Evolutionary conservation across 2,888 invertebrate species (phyloP), one percentile per base, ranked within the genome.

Genomic region (Pandemis corylana): DNA sequence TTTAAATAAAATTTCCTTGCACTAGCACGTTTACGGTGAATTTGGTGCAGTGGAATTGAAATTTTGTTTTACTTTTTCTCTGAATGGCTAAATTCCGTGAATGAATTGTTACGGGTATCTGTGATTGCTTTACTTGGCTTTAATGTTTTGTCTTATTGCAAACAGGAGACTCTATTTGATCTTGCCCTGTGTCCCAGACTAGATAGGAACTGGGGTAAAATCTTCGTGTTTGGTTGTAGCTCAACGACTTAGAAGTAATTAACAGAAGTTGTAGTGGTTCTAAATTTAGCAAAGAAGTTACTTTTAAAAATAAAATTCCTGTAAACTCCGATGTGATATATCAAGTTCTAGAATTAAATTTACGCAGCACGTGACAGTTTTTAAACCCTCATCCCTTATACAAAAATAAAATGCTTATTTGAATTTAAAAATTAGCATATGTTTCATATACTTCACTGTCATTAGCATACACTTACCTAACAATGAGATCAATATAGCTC

Each of bases 1-100:
- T 89, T 90, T 86, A 81, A 89, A 85, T 82, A 84, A 85, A 82
- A 85, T 87, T 87, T 87, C 83, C 82, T 82, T 86, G 79, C 83
- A 82, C 84, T 81, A 78, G 77, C 80, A 82, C 82, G 83, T 85
- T 84, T 82, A 82, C 80, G 79, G 78, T 73, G 78, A 77, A 81
- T 84, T 85, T 81, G 79, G 83, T 82, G 85, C 85, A 84, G 80
- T 76, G 75, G 77, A 78, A 80, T 81, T 78, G 83, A 83, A 81
- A 83, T 85, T 85, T 68, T 44, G 51, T 69, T 85, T 83, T 83
- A 82, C 68, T 66, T 76, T 83, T 82, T 86, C 87, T 87, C 87
- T 85, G 65, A 87, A 87, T 87, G 88, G 84, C 84, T 86, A 83
- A 83, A 80, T 83, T 76, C 80, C 78, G 78, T 80, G 81, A 78